Evolutionary conservation across 1,140 invertebrate genomes (phyloP), one percentile per base, ranked within the genome.

Genomic region (Pogonomyrmex barbatus): DNA sequence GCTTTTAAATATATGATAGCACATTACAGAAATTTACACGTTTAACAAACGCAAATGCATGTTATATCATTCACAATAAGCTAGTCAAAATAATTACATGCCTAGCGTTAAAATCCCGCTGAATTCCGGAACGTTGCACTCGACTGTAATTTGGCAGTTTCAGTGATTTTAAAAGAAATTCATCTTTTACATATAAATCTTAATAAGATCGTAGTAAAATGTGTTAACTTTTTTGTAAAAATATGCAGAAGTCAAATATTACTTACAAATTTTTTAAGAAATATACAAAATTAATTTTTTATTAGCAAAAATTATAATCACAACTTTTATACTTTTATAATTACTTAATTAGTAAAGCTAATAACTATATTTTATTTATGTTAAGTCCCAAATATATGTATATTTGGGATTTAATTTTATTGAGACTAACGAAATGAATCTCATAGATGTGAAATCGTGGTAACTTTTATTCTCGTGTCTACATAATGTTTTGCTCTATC

Each of bases 101-200:
- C 52, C 54, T 58, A 54, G 14, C 36, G 36, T 30, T 73, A 58
- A 87, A 91, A 75, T 89, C 63, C 68, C 56, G 76, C 85, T 88
- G 87, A 75, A 24, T 24, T 24, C 54, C 65, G 65, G 56, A 76
- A 60, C 62, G 9, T 45, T 56, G 14, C 65, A 24, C 45, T 33
- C 62, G 58, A n/a, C 39, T 71, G 47, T 81, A 45, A 47, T 63
- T n/a, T 14, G 45, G 56, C 33, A 79, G 39, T 36, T 39, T 52
- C 62, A 14, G 4, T 39, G 36, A 68, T 6, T 67, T 58, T 17
- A 3, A 14, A 14, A 77, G 8, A 60, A 62, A 62, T 36, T 24
- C 5, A 14, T 42, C 10, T 42, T 77, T 62, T 63, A 78, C 10
- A 6, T 79, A 68, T 54, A n/a, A 79, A 67, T 52, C 30, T 79